Percentiles rank a stretch among this genome's conserved stretches.
phyloP scores from a whole-genome alignment of 1,140 invertebrate species.

The Melanaphis sacchari region DNA sequence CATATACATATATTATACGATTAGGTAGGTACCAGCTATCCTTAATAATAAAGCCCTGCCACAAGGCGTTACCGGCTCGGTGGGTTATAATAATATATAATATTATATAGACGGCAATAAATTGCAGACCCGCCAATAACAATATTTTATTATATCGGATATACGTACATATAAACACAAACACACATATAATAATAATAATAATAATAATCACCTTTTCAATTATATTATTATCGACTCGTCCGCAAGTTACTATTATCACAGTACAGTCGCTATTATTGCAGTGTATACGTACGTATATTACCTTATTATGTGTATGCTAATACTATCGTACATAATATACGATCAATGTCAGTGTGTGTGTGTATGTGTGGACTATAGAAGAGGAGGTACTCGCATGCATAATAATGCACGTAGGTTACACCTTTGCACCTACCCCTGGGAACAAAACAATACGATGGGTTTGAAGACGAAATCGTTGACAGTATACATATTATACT shows the following conservation, averaged over 20 bases:
- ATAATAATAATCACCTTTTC: slow-evolving; percentile 14
- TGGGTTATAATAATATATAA: neutral
- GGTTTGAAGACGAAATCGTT: slow-evolving; percentile 16
- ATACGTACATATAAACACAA: neutral
- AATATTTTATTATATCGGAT: neutral
- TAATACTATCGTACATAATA: neutral
- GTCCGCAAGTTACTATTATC: neutral
- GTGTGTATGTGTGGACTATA: neutral
- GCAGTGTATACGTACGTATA: neutral
- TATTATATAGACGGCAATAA: slow-evolving; percentile 10
- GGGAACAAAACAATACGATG: slow-evolving; percentile 16
- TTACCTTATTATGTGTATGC: neutral
- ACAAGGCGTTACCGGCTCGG: slow-evolving; percentile 20
- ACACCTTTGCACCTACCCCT: neutral
- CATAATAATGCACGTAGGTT: neutral
- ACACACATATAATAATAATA: neutral
- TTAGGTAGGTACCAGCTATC: neutral
- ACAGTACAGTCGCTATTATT: neutral
- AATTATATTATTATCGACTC: slow-evolving; percentile 33
- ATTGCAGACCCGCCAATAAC: neutral
- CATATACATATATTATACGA: neutral
- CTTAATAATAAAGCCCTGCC: neutral
- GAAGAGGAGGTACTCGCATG: neutral
- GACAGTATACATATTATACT: neutral
- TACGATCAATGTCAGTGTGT: neutral